phyloP scores from a whole-genome alignment of 1,140 invertebrate species.

The Lepidurus arcticus region DNA sequence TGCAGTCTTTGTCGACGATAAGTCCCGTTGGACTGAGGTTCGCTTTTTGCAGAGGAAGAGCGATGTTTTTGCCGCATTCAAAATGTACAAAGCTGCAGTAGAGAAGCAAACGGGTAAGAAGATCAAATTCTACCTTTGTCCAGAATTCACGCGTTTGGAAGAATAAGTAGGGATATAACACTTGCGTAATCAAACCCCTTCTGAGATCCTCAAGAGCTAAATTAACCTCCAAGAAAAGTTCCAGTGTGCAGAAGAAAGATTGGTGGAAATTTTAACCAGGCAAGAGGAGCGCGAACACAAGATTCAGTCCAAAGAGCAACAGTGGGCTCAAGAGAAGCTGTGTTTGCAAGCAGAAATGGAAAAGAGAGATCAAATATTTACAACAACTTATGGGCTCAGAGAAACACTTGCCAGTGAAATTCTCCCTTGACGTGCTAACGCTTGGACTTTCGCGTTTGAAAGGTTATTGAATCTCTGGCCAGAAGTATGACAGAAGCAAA shows the following conservation, averaged over 20 bases:
- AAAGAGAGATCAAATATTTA: no score
- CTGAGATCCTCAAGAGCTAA: background rate
- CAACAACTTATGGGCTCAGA: no score
- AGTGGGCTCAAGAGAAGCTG: no score
- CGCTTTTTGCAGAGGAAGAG: conserved; percentile 10
- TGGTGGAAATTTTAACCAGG: background rate
- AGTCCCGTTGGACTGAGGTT: background rate
- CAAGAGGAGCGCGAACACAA: background rate
- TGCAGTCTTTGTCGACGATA: conserved; percentile 6
- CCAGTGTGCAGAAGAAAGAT: background rate
- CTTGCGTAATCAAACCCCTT: no score
- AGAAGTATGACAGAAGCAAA: no score
- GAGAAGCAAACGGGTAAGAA: conserved; percentile 6
- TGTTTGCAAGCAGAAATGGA: no score
- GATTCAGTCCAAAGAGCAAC: background rate
- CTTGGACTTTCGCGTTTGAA: no score
- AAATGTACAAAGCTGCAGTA: conserved; percentile 16
- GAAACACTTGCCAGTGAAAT: no score
- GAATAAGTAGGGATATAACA: no score
- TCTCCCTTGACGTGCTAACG: no score
- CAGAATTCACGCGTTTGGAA: no score
- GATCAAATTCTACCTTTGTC: conserved; percentile 33
- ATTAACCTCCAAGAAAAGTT: background rate
- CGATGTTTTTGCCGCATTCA: conserved; percentile 30
- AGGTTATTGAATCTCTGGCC: no score